Percentiles rank a stretch among this genome's conserved stretches.
phyloP scores from a whole-genome alignment of 2,113 vertebrate genomes.

The Otus sunia region DNA sequence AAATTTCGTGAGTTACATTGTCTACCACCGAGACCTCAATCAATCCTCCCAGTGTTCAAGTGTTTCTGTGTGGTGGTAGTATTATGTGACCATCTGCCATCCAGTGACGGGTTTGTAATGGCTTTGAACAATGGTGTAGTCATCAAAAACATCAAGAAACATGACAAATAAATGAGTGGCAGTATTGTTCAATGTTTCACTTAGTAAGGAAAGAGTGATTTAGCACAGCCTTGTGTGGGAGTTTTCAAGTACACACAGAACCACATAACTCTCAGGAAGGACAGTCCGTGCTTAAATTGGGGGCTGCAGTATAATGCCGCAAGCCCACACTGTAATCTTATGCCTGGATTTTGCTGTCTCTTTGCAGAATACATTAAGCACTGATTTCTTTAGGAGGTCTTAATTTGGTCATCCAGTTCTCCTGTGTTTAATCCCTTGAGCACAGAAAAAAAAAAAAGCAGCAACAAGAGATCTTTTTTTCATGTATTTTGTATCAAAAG shows the following conservation, averaged over 20 bases:
- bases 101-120: slow-evolving; percentile 53
- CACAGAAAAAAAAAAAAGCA: not conserved
- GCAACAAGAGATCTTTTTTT: not conserved
- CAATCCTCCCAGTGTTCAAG: slow-evolving; percentile 38
- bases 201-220: slow-evolving; percentile 30
- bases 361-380: not conserved
- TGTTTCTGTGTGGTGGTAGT: slow-evolving; percentile 47
- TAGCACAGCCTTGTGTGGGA: slow-evolving; percentile 35
- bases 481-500: not conserved
- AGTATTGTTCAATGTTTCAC: slow-evolving; percentile 38
- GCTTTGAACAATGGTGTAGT: not conserved
- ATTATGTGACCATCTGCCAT: slow-evolving; percentile 45
- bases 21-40: slow-evolving; percentile 11
- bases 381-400: not conserved
- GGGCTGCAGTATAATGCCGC: not conserved
- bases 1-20: slow-evolving; percentile 6
- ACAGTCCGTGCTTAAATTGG: not conserved
- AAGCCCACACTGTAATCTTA: not conserved
- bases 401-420: not conserved
- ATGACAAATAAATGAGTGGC: slow-evolving; percentile 43
- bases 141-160: slow-evolving; percentile 33
- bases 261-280: not conserved
- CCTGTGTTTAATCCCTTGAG: not conserved
- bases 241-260: slow-evolving; percentile 3
- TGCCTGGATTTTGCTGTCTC: not conserved